A percentile compares a stretch with the other conserved stretches of the same genome.
Evolutionary conservation across 2,113 vertebrate genomes (phyloP).

Genomic region (Amphilophus citrinellus): DNA sequence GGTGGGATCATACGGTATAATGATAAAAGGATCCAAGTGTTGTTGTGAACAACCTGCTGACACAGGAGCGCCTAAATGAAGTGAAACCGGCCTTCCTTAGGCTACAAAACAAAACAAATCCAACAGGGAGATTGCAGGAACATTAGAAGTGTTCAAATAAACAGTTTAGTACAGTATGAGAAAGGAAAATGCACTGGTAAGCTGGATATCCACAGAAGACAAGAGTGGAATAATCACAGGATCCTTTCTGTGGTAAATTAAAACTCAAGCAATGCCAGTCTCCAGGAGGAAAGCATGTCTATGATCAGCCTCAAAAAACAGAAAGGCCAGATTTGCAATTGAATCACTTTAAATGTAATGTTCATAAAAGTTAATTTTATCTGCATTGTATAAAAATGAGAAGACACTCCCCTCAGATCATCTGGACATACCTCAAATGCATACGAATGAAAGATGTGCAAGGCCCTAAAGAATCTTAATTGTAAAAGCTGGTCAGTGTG

Average conservation of each 20-base stretch:
- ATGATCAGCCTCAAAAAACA: not conserved
- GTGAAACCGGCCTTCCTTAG: not conserved
- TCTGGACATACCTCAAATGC: not conserved
- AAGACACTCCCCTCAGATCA: not conserved
- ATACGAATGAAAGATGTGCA: constrained; percentile 22
- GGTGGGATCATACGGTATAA: no score
- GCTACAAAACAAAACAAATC: accelerated
- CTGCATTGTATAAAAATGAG: not conserved
- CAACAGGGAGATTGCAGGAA: not conserved
- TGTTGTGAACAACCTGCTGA: no score
- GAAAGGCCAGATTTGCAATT: not conserved
- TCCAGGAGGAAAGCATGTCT: not conserved
- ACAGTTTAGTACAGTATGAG: not conserved
- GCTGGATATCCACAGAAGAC: not conserved
- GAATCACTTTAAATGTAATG: not conserved
- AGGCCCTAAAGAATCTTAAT: constrained; percentile 42
- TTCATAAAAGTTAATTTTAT: not conserved
- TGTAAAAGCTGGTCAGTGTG: constrained; percentile 51
- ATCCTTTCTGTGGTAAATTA: not conserved
- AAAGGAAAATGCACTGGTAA: not conserved
- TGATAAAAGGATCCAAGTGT: not conserved
- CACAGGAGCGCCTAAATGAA: not conserved
- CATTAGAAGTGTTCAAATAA: not conserved
- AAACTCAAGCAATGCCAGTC: not conserved
- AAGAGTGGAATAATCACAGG: not conserved